A percentile compares a stretch with the other conserved stretches of the same genome.
These are phyloP conservation scores for Zaprionus obscuricornis DNA, from an alignment of 2,888 invertebrate genomes.

Conservation along the genomic window DNA sequence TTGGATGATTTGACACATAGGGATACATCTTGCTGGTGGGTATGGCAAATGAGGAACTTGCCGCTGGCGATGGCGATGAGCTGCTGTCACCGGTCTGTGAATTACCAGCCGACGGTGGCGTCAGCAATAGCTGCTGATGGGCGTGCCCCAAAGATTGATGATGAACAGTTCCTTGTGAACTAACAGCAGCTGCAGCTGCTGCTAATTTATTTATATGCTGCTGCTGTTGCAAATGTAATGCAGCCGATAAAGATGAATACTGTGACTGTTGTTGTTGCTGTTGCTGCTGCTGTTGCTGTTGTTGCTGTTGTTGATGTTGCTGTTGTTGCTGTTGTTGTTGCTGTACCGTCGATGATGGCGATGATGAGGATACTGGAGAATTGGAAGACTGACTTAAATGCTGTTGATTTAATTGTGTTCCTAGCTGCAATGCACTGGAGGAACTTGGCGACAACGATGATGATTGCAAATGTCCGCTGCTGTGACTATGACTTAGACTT, in stretches of 20 bases:
- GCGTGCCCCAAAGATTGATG: constrained; percentile 62
- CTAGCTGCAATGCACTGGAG: constrained; percentile 66
- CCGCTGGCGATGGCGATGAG: constrained; percentile 79
- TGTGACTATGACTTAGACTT: constrained; percentile 41
- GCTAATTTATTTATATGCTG: constrained; percentile 80
- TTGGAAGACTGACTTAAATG: constrained; percentile 80
- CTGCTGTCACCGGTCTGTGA: constrained; percentile 80
- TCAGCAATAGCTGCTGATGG: constrained; percentile 77
- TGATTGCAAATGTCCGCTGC: constrained; percentile 56
- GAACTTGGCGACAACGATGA: constrained; percentile 76
- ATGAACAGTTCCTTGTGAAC: constrained; percentile 61
- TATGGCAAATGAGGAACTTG: constrained; percentile 85
- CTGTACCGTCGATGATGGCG: constrained; percentile 79
- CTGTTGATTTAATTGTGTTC: constrained; percentile 54
- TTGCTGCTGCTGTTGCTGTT: constrained; percentile 61
- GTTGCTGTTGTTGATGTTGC: constrained; percentile 59
- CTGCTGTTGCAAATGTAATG: constrained; percentile 80
- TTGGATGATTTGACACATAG: constrained; percentile 90
- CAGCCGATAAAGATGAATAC: constrained; percentile 84
- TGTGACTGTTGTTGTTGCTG: constrained; percentile 63
- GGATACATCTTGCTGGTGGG: constrained; percentile 94
- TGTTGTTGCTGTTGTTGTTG: constrained; percentile 61
- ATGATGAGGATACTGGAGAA: constrained; percentile 82
- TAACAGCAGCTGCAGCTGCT: constrained; percentile 79
- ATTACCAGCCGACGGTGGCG: constrained; percentile 79